A percentile compares a stretch with the other conserved stretches of the same genome.
Evolutionary conservation across 1,140 invertebrate genomes (phyloP).

Genomic region (Branchinecta lynchi): DNA sequence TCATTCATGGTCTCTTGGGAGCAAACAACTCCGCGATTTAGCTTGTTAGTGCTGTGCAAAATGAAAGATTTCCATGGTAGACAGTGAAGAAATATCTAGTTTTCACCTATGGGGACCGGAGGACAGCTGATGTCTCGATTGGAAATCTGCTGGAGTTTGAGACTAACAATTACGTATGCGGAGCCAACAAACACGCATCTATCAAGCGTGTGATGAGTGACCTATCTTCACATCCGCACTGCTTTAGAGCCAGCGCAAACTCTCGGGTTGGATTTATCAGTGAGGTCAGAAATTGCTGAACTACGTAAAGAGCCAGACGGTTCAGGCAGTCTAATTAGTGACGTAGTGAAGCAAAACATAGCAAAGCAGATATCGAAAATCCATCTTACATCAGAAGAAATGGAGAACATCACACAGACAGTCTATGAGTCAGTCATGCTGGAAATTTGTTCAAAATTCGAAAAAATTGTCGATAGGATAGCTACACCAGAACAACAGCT

Average conservation of each 20-base stretch:
- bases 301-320: background rate
- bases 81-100: too few species aligned
- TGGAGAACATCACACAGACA: background rate
- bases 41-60: too few species aligned
- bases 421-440: background rate
- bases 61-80: too few species aligned
- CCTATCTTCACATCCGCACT: background rate
- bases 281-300: background rate
- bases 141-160: background rate
- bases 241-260: background rate
- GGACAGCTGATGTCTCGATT: background rate
- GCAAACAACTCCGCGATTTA: too few species aligned
- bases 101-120: background rate
- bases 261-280: background rate
- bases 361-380: background rate
- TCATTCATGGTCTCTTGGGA: too few species aligned
- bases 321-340: slow-evolving; percentile 1
- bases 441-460: too few species aligned
- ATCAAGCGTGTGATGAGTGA: background rate
- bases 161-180: background rate
- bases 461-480: too few species aligned
- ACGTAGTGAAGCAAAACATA: background rate
- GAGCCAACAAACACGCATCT: background rate
- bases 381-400: background rate
- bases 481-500: too few species aligned